Conservation (phyloP, 2,113 vertebrate genomes). For the Gopherus evgoodei region DNA sequence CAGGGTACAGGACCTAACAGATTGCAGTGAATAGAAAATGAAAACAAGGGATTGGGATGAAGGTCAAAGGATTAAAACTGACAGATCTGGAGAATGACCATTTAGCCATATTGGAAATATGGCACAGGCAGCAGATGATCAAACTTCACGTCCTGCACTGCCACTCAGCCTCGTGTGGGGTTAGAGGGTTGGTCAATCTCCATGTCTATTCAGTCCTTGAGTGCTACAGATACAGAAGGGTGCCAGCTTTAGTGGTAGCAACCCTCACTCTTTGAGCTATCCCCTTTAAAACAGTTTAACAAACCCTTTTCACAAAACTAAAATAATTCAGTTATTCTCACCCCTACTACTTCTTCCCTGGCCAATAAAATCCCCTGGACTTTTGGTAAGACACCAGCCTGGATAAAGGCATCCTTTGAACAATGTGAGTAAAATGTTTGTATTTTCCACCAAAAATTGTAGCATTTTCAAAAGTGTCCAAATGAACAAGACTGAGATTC, state of each 20-base stretch:
- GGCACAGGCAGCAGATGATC: rapidly evolving
- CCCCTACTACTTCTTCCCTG: neutral
- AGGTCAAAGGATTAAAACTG: conserved; percentile 16
- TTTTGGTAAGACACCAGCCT: neutral
- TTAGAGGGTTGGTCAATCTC: neutral
- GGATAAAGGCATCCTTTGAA: neutral
- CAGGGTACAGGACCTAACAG: neutral
- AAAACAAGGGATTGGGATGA: neutral
- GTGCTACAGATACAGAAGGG: neutral
- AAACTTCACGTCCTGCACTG: neutral
- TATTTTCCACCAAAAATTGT: neutral
- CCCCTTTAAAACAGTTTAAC: neutral
- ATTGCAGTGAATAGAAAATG: neutral
- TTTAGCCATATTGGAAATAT: neutral
- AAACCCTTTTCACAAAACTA: neutral
- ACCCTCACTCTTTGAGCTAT: neutral
- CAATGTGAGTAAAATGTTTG: neutral
- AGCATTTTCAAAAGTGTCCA: neutral
- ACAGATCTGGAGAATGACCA: neutral
- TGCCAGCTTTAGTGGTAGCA: neutral
- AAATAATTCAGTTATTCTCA: neutral
- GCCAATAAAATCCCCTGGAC: neutral
- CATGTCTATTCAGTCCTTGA: neutral
- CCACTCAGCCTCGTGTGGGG: neutral
- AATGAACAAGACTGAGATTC: neutral